phyloP scores from a whole-genome alignment of 2,113 vertebrate genomes.

The Salvator merianae region DNA sequence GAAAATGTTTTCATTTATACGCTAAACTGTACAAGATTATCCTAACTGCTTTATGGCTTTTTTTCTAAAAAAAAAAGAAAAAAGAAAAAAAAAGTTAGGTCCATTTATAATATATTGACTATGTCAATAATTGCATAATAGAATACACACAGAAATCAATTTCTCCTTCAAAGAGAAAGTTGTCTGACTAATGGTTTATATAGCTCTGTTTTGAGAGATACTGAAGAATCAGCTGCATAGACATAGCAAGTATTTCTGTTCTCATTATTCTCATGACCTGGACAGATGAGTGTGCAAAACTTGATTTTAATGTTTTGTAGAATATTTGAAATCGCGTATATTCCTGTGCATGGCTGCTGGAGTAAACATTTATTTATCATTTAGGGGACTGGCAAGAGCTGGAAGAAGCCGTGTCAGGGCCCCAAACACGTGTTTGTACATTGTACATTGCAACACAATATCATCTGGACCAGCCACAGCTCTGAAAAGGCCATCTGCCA shows the following conservation, averaged over 20 bases:
- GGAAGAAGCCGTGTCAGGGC: too few species aligned
- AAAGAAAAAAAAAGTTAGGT: conserved; percentile 62
- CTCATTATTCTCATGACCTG: not conserved
- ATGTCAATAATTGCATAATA: conserved; percentile 73
- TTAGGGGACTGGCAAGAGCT: too few species aligned
- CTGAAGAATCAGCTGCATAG: not conserved
- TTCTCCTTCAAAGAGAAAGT: conserved; percentile 50
- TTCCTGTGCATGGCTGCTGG: too few species aligned
- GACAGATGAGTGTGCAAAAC: not conserved
- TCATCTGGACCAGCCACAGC: too few species aligned
- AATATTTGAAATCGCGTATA: too few species aligned
- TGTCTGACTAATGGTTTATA: conserved; percentile 39
- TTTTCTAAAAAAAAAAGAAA: too few species aligned
- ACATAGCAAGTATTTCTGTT: not conserved
- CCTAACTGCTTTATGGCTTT: conserved; percentile 62
- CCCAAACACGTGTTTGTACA: too few species aligned
- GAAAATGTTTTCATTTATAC: conserved; percentile 67
- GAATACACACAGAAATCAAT: conserved; percentile 72
- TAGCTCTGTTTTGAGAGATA: not conserved
- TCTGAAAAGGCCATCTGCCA: too few species aligned
- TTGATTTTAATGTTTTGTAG: too few species aligned
- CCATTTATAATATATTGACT: conserved; percentile 65
- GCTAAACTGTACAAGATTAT: conserved; percentile 63
- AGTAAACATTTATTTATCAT: too few species aligned
- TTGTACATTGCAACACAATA: too few species aligned